Conservation (phyloP, 2,888 invertebrate species). For the Cerastis rubricosa region DNA sequence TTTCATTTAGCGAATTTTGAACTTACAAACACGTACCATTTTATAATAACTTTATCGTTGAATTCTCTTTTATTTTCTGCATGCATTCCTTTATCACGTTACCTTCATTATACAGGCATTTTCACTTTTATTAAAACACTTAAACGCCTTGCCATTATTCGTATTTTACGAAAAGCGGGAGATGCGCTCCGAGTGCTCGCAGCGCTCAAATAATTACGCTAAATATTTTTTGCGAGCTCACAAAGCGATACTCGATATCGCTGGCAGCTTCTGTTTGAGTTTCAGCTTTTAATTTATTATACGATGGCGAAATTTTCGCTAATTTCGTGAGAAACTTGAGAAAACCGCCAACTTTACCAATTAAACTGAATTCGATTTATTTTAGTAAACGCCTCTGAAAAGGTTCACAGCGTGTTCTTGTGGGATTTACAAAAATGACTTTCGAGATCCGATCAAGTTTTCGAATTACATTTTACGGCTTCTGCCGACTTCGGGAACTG, state of each 20-base stretch:
- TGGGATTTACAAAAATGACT: slow-evolving; percentile 76
- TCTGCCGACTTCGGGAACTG: slow-evolving; percentile 55
- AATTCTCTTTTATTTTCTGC: not conserved
- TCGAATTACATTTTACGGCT: slow-evolving; percentile 73
- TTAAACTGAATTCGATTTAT: slow-evolving; percentile 83
- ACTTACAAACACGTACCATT: not conserved
- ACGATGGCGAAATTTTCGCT: slow-evolving; percentile 75
- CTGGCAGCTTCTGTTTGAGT: slow-evolving; percentile 68
- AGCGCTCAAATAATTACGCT: slow-evolving; percentile 64
- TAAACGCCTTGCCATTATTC: slow-evolving; percentile 26
- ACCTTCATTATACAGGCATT: slow-evolving; percentile 14
- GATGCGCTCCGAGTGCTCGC: slow-evolving; percentile 44
- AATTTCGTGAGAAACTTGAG: slow-evolving; percentile 77
- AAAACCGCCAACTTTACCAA: slow-evolving; percentile 81
- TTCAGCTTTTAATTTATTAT: slow-evolving; percentile 79
- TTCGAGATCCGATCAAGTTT: slow-evolving; percentile 72
- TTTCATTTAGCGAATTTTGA: not conserved
- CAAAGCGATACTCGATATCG: slow-evolving; percentile 67
- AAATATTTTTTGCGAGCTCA: slow-evolving; percentile 66
- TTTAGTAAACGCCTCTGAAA: slow-evolving; percentile 75
- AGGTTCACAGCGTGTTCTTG: slow-evolving; percentile 69
- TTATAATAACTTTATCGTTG: not conserved
- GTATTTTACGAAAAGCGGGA: slow-evolving; percentile 23
- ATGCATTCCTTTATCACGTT: not conserved
- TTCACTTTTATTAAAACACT: slow-evolving; percentile 27